Evolutionary conservation across 2,797 vertebrate genomes (phyloP), one percentile per base, ranked within the genome.

Genomic region (Coregonus suidteri): DNA sequence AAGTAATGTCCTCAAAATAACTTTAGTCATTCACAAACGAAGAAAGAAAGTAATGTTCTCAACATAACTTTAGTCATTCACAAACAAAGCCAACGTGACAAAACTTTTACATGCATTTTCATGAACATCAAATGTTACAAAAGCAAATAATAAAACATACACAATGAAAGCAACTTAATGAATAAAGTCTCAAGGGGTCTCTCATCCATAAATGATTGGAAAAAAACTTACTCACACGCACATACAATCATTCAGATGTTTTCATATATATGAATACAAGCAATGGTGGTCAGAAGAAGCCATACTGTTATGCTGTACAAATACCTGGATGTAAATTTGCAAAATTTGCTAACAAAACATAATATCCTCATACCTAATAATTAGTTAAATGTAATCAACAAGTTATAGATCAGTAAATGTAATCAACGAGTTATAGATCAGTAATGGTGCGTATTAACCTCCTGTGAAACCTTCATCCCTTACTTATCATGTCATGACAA

Each of bases 21-120:
- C 82, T 89, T 87, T 86, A 91, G 85, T 89, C 89, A 85, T 84
- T 90, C 83, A 82, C 75, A 88, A 86, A 85, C 77, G 92, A 89
- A 92, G 90, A 87, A 88, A 75, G 90, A 87, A 87, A 75, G 37
- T 85, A 79, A 88, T 84, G 73, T 90, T 91, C 85, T 88, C 85
- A 93, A 79, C 68, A 80, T 83, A 85, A 87, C 81, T 89, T 88
- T 86, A 91, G 84, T 89, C 88, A 84, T 85, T 91, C 84, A 82
- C 75, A 88, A 88, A 88, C 83, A 74, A 83, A 83, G 87, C 76
- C 71, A 87, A 89, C 82, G 72, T 85, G 81, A 91, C 67, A 30
- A 84, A 90, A 91, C 75, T 20, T 88, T 83, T 81, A 87, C 87
- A 88, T 87, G 84, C 84, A 85, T 88, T 78, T 89, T 87, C 82